Percentiles rank a stretch among this genome's conserved stretches.
Conservation (phyloP, 2,113 vertebrate species). For the Meriones unguiculatus region DNA sequence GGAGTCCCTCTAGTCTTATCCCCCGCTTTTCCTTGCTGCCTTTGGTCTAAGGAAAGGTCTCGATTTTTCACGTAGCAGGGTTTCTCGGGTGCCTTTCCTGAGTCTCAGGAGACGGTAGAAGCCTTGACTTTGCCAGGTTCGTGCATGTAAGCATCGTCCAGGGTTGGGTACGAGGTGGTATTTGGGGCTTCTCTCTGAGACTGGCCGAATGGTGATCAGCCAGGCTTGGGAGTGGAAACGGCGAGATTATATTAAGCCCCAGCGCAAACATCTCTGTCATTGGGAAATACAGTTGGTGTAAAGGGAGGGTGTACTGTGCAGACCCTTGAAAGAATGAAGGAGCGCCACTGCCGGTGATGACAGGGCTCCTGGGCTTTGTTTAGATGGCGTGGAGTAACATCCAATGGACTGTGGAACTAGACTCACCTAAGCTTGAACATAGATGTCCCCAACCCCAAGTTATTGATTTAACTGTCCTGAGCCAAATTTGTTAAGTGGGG, state of each 20-base stretch:
- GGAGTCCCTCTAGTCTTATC: not conserved
- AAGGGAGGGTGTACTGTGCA: not conserved
- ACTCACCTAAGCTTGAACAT: not conserved
- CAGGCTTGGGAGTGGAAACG: not conserved
- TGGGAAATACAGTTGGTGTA: not conserved
- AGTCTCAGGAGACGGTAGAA: not conserved
- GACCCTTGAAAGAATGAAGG: not conserved
- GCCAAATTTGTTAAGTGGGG: not conserved
- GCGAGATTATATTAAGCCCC: not conserved
- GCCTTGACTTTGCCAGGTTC: fast-evolving
- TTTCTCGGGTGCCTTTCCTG: not conserved
- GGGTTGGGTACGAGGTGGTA: not conserved
- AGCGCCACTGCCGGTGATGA: not conserved
- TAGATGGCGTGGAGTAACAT: not conserved
- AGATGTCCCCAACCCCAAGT: not conserved
- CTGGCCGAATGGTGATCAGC: not conserved
- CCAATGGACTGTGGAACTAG: not conserved
- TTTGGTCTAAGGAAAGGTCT: not conserved
- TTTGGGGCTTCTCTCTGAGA: not conserved
- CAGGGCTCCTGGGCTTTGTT: not conserved
- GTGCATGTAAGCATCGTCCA: fast-evolving
- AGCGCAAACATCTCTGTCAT: conserved; percentile 20
- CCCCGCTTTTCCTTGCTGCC: not conserved
- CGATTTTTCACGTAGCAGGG: not conserved
- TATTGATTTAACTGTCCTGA: not conserved